Evolutionary conservation across 1,140 invertebrate genomes (phyloP).

Genomic region (Drosophila ogumai): DNA sequence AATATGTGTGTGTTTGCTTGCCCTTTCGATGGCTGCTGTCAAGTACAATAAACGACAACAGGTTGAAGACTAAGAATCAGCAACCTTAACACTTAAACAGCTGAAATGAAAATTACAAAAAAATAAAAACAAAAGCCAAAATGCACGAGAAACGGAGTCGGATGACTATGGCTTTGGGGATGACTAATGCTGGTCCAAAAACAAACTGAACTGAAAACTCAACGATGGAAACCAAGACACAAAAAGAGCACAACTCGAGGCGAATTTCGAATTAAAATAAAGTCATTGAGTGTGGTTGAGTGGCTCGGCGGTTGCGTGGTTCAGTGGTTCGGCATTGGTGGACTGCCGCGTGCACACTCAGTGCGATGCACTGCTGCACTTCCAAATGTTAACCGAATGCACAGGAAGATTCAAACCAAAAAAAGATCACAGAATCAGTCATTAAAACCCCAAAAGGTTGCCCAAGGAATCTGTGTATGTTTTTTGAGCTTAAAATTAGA

Average conservation of each 20-base stretch:
- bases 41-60: conserved; percentile 83
- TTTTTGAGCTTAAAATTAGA: background rate
- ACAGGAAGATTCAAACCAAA: conserved; percentile 18
- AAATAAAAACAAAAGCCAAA: conserved; percentile 24
- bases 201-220: conserved; percentile 9
- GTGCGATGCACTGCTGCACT: conserved; percentile 34
- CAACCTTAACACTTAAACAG: conserved; percentile 63
- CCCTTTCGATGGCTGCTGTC: conserved; percentile 82
- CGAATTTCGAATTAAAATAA: conserved; percentile 64
- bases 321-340: conserved; percentile 52
- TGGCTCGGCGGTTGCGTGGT: conserved; percentile 51
- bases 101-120: conserved; percentile 69
- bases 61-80: conserved; percentile 73
- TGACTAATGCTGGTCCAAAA: conserved; percentile 36
- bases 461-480: background rate
- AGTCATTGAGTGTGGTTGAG: conserved; percentile 62
- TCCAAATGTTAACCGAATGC: conserved; percentile 26
- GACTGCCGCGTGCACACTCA: conserved; percentile 34
- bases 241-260: conserved; percentile 42
- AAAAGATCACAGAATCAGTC: conserved; percentile 29
- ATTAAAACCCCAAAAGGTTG: conserved; percentile 7
- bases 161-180: conserved; percentile 27
- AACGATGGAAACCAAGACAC: conserved; percentile 41
- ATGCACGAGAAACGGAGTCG: conserved; percentile 40
- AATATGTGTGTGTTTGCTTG: conserved; percentile 75